These are phyloP conservation scores for Oryctes rhinoceros DNA, from an alignment of 1,140 invertebrate genomes.

Conservation along the genomic window DNA sequence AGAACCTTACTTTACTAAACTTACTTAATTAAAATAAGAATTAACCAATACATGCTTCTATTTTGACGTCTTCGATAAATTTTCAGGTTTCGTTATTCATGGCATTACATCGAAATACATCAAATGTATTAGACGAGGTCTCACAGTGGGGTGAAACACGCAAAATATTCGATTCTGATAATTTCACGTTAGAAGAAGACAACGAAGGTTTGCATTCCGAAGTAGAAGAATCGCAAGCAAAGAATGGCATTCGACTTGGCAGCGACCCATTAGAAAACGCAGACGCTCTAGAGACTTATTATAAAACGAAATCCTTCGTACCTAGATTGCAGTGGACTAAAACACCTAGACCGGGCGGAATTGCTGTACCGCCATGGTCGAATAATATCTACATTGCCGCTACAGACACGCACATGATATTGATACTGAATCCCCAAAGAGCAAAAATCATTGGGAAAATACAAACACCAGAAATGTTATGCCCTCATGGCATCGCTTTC, in stretches of 20 bases:
- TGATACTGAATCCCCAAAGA: constrained; percentile 64
- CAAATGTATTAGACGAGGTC: constrained; percentile 64
- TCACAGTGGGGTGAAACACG: constrained; percentile 64
- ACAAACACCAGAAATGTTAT: constrained; percentile 68
- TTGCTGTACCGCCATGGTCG: constrained; percentile 68
- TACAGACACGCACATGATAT: constrained; percentile 50
- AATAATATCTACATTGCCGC: constrained; percentile 67
- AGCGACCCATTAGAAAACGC: constrained; percentile 63
- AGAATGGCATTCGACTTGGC: constrained; percentile 56
- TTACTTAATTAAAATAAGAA: too few relatives aligned
- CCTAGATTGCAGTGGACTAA: constrained; percentile 65
- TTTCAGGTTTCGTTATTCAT: constrained; percentile 54
- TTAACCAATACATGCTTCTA: neutral
- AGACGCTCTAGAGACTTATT: constrained; percentile 61
- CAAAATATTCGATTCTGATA: constrained; percentile 65
- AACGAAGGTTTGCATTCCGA: constrained; percentile 62
- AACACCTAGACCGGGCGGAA: constrained; percentile 67
- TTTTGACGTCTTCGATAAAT: constrained; percentile 10
- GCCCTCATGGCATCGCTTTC: constrained; percentile 74
- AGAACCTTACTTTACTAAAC: too few relatives aligned
- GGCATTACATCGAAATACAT: constrained; percentile 64
- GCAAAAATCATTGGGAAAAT: constrained; percentile 64
- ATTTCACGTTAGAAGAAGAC: constrained; percentile 64
- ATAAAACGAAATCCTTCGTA: constrained; percentile 63
- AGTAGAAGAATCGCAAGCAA: constrained; percentile 61